phyloP scores from a whole-genome alignment of 2,888 invertebrate genomes.

The Eledona agricola region DNA sequence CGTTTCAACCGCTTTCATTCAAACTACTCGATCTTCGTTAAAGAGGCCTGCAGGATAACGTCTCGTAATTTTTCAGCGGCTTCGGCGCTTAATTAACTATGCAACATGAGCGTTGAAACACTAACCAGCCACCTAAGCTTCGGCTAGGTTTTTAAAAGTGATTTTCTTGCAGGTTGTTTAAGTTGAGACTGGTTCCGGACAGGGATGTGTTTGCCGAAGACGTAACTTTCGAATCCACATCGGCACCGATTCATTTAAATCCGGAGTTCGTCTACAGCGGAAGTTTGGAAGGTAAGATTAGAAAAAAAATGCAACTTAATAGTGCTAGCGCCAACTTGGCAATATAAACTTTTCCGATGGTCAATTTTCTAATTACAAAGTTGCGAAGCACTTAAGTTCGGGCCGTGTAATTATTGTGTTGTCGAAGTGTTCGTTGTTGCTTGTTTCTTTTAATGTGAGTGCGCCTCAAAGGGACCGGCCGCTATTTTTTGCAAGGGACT shows the following conservation, averaged over 20 bases:
- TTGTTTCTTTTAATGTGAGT: not conserved
- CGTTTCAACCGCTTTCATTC: too few species aligned
- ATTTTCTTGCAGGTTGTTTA: constrained; percentile 75
- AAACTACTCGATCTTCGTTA: too few species aligned
- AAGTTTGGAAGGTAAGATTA: constrained; percentile 74
- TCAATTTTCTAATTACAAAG: constrained; percentile 37
- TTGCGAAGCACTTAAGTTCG: constrained; percentile 32
- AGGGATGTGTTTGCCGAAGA: constrained; percentile 78
- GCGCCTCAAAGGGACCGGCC: too few species aligned
- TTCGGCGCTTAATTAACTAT: constrained; percentile 17
- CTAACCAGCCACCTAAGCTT: not conserved
- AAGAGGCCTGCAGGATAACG: too few species aligned
- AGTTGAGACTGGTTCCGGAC: constrained; percentile 77
- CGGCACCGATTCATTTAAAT: constrained; percentile 76
- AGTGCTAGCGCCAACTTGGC: constrained; percentile 26
- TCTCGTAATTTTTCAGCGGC: too few species aligned
- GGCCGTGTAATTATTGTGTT: constrained; percentile 36
- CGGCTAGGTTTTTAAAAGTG: constrained; percentile 8
- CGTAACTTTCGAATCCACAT: constrained; percentile 78
- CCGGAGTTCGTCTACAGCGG: constrained; percentile 79
- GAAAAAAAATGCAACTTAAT: too few species aligned
- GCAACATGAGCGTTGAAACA: constrained; percentile 11
- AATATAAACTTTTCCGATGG: constrained; percentile 35
- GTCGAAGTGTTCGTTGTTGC: constrained; percentile 22
- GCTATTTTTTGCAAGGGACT: too few species aligned